Evolutionary conservation across 2,797 vertebrate genomes (phyloP).

Genomic region (Sciurus vulgaris): DNA sequence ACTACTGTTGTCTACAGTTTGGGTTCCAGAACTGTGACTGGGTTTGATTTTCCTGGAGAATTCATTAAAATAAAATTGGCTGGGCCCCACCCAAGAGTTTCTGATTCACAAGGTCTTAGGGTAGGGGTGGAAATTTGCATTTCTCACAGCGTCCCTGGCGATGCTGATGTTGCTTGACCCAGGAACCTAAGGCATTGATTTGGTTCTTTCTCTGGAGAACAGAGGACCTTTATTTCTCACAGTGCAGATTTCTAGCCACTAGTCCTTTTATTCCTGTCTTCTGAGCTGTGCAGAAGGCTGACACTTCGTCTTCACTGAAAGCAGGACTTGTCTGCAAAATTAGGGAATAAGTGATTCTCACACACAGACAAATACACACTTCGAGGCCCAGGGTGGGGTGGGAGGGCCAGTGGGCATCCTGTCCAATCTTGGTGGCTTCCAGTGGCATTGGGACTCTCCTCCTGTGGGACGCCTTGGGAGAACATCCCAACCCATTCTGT

Average conservation of each 20-base stretch:
- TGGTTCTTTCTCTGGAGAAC: not conserved
- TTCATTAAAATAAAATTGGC: not conserved
- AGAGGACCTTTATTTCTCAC: not conserved
- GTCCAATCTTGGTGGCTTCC: not conserved
- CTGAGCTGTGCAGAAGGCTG: not conserved
- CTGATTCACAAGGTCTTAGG: not conserved
- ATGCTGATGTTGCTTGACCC: not conserved
- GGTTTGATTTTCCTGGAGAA: not conserved
- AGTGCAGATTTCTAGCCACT: conserved; percentile 6
- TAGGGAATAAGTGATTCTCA: not conserved
- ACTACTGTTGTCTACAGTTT: not conserved
- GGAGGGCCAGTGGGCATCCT: not conserved
- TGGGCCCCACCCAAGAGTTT: not conserved
- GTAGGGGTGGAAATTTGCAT: not conserved
- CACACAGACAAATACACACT: not conserved
- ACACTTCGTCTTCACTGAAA: not conserved
- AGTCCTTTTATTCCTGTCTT: not conserved
- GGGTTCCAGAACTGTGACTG: not conserved
- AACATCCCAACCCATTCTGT: not conserved
- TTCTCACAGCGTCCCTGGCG: not conserved
- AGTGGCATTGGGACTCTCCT: too few relatives aligned
- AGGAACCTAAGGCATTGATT: not conserved
- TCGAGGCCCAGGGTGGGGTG: not conserved
- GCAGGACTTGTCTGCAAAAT: not conserved
- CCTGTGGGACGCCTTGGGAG: not conserved